Percentiles rank a stretch among this genome's conserved stretches.
Evolutionary conservation across 2,113 vertebrate species (phyloP).

Genomic region (Piprites chloris): DNA sequence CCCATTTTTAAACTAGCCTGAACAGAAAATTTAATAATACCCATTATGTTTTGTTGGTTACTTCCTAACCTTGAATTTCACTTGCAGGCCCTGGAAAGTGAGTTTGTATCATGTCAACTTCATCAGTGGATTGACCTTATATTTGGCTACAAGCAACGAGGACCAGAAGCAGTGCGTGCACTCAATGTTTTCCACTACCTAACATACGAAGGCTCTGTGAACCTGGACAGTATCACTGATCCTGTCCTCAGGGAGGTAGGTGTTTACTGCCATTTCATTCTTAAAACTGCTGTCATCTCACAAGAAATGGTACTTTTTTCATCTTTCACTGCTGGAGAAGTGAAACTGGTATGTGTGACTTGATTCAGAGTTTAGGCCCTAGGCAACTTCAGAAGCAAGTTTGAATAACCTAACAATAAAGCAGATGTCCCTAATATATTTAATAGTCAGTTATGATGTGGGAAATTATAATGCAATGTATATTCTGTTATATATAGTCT

Average conservation of each 20-base stretch:
- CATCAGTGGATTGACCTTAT: conserved; percentile 99
- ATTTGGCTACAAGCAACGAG: conserved; percentile 98
- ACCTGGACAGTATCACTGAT: conserved; percentile 90
- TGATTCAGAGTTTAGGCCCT: not conserved
- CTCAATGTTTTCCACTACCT: conserved; percentile 97
- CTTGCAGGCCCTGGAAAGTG: conserved; percentile 94
- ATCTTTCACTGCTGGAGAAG: not conserved
- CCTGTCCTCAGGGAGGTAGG: conserved; percentile 90
- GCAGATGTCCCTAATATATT: not conserved
- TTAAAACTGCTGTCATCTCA: not conserved
- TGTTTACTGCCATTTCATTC: not conserved
- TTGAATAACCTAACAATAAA: not conserved
- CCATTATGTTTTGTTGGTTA: not conserved
- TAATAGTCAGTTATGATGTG: not conserved
- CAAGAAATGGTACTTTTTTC: not conserved
- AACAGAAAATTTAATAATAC: not conserved
- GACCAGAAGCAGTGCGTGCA: conserved; percentile 92
- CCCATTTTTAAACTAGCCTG: not conserved
- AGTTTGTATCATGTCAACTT: conserved; percentile 98
- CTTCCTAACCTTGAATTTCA: conserved; percentile 28
- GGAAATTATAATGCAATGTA: not conserved
- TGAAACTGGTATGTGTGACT: not conserved
- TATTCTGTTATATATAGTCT: not conserved
- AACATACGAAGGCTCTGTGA: conserved; percentile 94
- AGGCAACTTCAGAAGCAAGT: not conserved